phyloP scores from a whole-genome alignment of 2,797 vertebrate genomes.

The Saxicola maurus region DNA sequence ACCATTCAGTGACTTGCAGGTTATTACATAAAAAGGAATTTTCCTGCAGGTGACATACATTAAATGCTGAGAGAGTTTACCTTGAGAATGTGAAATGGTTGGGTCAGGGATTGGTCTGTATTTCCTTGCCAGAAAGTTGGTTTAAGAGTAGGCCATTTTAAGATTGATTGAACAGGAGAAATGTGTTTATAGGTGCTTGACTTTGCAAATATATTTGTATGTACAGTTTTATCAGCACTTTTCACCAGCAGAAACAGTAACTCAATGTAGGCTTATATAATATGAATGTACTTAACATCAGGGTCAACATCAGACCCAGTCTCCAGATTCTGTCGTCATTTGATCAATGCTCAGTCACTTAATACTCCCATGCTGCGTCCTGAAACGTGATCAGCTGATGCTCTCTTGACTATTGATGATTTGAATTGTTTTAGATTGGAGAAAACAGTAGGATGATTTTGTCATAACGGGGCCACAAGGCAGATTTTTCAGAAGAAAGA shows the following conservation, averaged over 20 bases:
- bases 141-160: constrained; percentile 2
- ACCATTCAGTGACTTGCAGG: background rate
- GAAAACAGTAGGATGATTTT: background rate
- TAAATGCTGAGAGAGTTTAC: background rate
- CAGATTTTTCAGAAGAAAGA: constrained; percentile 4
- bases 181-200: background rate
- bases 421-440: background rate
- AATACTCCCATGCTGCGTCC: constrained; percentile 21
- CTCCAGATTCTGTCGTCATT: constrained; percentile 49
- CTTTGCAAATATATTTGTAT: constrained; percentile 1
- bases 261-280: constrained; percentile 42
- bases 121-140: constrained; percentile 25
- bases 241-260: constrained; percentile 1
- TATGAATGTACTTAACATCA: constrained; percentile 37
- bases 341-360: constrained; percentile 47
- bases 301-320: constrained; percentile 32
- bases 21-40: constrained; percentile 35
- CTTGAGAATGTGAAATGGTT: background rate
- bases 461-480: background rate
- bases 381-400: constrained; percentile 21
- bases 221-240: constrained; percentile 29
- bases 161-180: background rate
- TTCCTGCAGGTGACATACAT: constrained; percentile 1
- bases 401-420: constrained; percentile 12
- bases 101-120: background rate